Base-by-base conservation (phyloP, 1,140 invertebrate species). In the Zaprionus inermis region DNA sequence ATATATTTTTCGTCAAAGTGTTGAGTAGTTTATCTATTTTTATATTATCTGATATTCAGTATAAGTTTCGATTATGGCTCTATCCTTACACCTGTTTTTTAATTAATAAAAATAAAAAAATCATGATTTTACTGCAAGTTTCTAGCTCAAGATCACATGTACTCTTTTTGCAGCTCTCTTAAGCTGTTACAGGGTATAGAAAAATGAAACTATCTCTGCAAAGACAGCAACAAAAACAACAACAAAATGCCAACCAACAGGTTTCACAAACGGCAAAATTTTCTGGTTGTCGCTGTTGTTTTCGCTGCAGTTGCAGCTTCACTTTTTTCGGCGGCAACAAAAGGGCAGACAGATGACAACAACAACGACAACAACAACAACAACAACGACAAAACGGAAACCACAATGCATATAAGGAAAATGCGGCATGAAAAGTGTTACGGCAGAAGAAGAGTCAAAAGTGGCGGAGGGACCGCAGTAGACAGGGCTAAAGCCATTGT, bases 201-300 rank as follows among this genome's bases (percentile, higher is more conserved):
- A 24, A 61, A 30, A 61, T 61, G 58, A 63, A 68, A 69, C 61
- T 69, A 63, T 54, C 36, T 54, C 10, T 34, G 52, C 16, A 65
- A 64, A 46, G 11, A 49, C 51, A 61, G 24, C 12, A 61, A 14
- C 41, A 52, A 36, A 30, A n/a, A 20, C 52, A 36, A 16, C 38
- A 44, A 44, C 49, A 56, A 68, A 71, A 71, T 63, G 68, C 68
- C 68, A 71, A 63, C 52, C 70, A 72, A 54, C 70, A 67, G 70
- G 70, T 72, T 72, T 72, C 24, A 14, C 32, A 58, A 54, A 36
- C 64, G 55, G 55, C 64, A 67, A 64, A 41, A 34, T 71, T 71
- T 64, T 71, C 51, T 46, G 56, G 59, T 56, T 49, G 55, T 28
- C 46, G 59, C 49, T 49, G 55, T 28, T 24, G 22, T 24, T 4